Base-by-base conservation (phyloP, 2,888 invertebrate species). In the Gymnoscelis rufifasciata region DNA sequence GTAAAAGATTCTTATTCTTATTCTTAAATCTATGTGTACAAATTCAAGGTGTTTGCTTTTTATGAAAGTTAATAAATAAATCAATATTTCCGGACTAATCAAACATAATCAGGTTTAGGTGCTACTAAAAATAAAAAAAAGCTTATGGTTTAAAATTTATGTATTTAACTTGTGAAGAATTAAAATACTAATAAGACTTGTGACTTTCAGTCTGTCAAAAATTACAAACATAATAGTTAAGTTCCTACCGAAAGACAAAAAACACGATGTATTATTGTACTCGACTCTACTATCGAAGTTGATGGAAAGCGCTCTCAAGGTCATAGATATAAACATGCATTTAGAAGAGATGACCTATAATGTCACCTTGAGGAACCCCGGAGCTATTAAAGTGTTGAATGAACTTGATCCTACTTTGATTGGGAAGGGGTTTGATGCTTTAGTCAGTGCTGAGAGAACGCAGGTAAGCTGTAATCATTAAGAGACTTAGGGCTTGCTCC, bases 331-430 rank as follows among this genome's bases (percentile, higher is more conserved):
- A 2, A 88, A 88, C 59, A 73, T 77, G 63, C 64, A 83, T 49
- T 73, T 88, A 61, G 80, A 89, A 54, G 71, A 83, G 53, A 64
- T 86, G 56, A 66, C 79, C 57, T 83, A 84, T 42, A 73, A 83
- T 28, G 73, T 76, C 1, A 78, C 84, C 59, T 33, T 73, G 71
- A 64, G 80, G 58, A 73, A 89, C 60, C 74, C 83, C 24, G 64
- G 66, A 0, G 87, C 75, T 4, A 58, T 88, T 0, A 64, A 75
- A 50, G 49, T 78, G 7, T 51, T 89, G 6, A 56, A 71, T 8
- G 55, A 52, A 0, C 51, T 89, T 7, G 76, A 82, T 3, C 61
- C 75, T 0, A 40, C 62, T 8, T 54, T 82, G 26, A 54, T 88
- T 8, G 71, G 62, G 7, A 83, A 78, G 38, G 74, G 80, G 5